Evolutionary conservation across 2,888 invertebrate genomes (phyloP).

Genomic region (Aleiodes testaceus): DNA sequence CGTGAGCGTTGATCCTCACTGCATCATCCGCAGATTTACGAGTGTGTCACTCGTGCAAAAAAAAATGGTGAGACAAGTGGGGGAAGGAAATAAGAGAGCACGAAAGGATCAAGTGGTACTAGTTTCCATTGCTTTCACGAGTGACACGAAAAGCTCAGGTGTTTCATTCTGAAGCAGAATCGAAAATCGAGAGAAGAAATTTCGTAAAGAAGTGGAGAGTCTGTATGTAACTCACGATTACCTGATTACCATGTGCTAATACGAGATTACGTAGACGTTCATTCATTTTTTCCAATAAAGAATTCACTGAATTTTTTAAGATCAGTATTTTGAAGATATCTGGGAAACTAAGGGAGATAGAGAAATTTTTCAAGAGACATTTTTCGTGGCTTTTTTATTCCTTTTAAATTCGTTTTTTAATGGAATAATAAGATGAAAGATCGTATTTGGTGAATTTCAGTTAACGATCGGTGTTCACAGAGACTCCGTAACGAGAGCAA

Average conservation of each 20-base stretch:
- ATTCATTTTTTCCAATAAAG: not conserved
- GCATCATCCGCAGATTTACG: constrained; percentile 44
- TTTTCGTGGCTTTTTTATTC: too few relatives aligned
- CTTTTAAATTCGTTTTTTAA: not conserved
- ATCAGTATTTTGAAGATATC: too few relatives aligned
- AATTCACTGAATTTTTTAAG: not conserved
- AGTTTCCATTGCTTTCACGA: constrained; percentile 46
- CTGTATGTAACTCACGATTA: constrained; percentile 2
- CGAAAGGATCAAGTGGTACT: constrained; percentile 39
- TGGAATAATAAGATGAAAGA: too few relatives aligned
- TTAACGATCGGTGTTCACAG: not conserved
- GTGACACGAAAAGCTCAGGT: constrained; percentile 47
- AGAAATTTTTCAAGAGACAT: too few relatives aligned
- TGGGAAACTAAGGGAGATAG: too few relatives aligned
- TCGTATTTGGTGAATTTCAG: not conserved
- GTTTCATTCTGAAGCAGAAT: constrained; percentile 33
- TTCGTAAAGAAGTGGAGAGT: not conserved
- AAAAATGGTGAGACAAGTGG: constrained; percentile 33
- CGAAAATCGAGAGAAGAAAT: constrained; percentile 40
- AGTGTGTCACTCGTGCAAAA: constrained; percentile 43
- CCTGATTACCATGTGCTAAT: constrained; percentile 6
- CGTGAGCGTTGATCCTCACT: constrained; percentile 12
- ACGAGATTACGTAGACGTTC: not conserved
- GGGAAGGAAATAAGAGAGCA: not conserved
- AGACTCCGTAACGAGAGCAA: constrained; percentile 12